phyloP scores from a whole-genome alignment of 2,888 invertebrate genomes.

The Hirudinaria manillensis region DNA sequence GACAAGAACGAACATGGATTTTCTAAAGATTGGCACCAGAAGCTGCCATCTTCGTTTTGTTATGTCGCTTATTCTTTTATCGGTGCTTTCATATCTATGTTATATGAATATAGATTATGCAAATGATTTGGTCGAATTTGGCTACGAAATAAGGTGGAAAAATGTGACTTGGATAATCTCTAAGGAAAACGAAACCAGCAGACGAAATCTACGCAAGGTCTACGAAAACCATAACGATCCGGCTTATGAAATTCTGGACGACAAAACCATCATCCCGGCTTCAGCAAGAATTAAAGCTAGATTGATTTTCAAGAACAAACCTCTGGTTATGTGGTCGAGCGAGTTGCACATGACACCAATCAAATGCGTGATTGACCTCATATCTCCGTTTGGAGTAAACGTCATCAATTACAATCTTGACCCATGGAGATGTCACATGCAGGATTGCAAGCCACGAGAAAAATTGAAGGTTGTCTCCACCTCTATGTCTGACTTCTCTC shows the following conservation, averaged over 20 bases:
- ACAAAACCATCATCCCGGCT: slow-evolving; percentile 13
- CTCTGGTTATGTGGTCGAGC: slow-evolving; percentile 20
- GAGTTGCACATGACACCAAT: slow-evolving; percentile 27
- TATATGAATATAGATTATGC: no score
- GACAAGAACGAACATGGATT: no score
- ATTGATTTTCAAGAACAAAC: slow-evolving; percentile 18
- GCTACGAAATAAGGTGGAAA: no score
- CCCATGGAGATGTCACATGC: neutral
- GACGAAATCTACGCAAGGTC: no score
- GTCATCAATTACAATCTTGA: slow-evolving; percentile 5
- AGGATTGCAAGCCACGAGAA: slow-evolving; percentile 2
- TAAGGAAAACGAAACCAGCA: no score
- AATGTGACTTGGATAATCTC: no score
- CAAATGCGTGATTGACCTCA: slow-evolving; percentile 14
- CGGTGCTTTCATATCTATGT: no score
- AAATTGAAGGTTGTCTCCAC: slow-evolving; percentile 8
- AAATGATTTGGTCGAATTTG: no score
- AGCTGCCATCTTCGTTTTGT: no score
- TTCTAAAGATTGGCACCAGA: no score
- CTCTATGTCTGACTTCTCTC: no score
- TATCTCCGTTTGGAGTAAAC: slow-evolving; percentile 20
- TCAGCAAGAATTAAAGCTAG: slow-evolving; percentile 22
- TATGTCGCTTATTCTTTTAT: no score
- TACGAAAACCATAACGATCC: neutral
- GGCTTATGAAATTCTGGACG: slow-evolving; percentile 13